Percentiles rank a stretch among this genome's conserved stretches.
Evolutionary conservation across 2,888 invertebrate genomes (phyloP).

Genomic region (Ornithoptera priamus): DNA sequence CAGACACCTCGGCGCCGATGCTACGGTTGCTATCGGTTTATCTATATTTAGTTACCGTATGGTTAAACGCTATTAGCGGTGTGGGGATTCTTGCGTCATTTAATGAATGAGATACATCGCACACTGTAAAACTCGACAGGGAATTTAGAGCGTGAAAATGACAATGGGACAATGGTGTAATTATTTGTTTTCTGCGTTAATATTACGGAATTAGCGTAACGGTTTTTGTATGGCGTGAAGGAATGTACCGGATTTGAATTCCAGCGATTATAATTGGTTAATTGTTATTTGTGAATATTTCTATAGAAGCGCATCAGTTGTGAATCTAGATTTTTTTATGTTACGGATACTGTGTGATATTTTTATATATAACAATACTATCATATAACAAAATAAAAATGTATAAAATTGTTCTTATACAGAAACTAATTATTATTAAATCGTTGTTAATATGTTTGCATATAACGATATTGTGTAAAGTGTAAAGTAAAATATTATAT

Average conservation of each 20-base stretch:
- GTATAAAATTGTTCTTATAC: neutral
- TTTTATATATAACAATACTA: no score
- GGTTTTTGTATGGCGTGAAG: slow-evolving; percentile 4
- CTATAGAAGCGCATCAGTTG: neutral
- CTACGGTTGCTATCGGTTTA: slow-evolving; percentile 52
- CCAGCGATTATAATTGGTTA: neutral
- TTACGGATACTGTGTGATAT: neutral
- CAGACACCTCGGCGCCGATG: slow-evolving; percentile 61
- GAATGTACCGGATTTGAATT: slow-evolving; percentile 3
- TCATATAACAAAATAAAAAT: neutral
- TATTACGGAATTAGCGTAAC: slow-evolving; percentile 9
- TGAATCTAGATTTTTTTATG: neutral
- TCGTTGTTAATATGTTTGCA: slow-evolving; percentile 12
- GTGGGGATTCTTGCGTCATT: slow-evolving; percentile 48
- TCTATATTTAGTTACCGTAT: slow-evolving; percentile 58
- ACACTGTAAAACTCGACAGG: slow-evolving; percentile 40
- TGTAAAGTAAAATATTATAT: slow-evolving; percentile 19
- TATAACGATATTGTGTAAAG: neutral
- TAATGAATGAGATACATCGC: slow-evolving; percentile 56
- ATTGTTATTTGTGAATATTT: slow-evolving; percentile 3
- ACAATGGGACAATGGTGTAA: slow-evolving; percentile 58
- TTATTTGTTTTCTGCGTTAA: slow-evolving; percentile 37
- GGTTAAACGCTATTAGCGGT: slow-evolving; percentile 46
- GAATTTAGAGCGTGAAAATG: slow-evolving; percentile 69
- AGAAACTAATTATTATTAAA: neutral